Conservation (phyloP, 2,797 vertebrate genomes). For the Liasis olivaceus region DNA sequence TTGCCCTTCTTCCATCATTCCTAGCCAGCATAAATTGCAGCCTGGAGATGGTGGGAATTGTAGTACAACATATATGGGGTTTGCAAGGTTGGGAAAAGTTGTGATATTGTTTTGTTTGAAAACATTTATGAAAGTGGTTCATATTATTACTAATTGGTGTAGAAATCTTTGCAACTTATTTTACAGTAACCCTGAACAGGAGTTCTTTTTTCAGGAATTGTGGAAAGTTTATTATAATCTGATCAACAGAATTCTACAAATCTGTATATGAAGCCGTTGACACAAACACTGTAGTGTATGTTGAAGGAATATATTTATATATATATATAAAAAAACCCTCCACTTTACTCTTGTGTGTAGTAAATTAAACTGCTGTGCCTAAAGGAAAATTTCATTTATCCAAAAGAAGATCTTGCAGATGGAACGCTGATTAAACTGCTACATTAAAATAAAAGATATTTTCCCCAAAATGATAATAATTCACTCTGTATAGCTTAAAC, state of each 20-base stretch:
- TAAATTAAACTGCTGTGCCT: slow-evolving; percentile 48
- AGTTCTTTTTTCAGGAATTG: not conserved
- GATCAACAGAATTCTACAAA: slow-evolving; percentile 22
- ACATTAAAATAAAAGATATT: slow-evolving; percentile 19
- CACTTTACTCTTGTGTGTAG: slow-evolving; percentile 36
- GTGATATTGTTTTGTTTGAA: no score
- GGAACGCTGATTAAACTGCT: slow-evolving; percentile 14
- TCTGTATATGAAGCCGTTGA: slow-evolving; percentile 19
- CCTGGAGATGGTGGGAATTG: no score
- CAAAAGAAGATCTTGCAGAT: slow-evolving; percentile 26
- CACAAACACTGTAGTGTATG: slow-evolving; percentile 25
- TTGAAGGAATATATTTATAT: slow-evolving; percentile 25
- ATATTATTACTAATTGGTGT: not conserved
- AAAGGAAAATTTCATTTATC: slow-evolving; percentile 28
- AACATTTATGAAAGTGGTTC: not conserved
- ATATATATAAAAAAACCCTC: slow-evolving; percentile 13
- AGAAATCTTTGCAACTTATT: not conserved
- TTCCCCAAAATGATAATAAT: slow-evolving; percentile 17
- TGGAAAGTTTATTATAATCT: not conserved
- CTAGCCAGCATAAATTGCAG: no score
- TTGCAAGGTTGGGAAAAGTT: no score
- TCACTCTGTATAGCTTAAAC: not conserved
- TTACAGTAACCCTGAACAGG: not conserved
- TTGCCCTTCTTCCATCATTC: not conserved
- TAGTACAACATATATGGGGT: no score